Conservation (phyloP, 2,797 vertebrate species). For the Pangasius larnaudii region DNA sequence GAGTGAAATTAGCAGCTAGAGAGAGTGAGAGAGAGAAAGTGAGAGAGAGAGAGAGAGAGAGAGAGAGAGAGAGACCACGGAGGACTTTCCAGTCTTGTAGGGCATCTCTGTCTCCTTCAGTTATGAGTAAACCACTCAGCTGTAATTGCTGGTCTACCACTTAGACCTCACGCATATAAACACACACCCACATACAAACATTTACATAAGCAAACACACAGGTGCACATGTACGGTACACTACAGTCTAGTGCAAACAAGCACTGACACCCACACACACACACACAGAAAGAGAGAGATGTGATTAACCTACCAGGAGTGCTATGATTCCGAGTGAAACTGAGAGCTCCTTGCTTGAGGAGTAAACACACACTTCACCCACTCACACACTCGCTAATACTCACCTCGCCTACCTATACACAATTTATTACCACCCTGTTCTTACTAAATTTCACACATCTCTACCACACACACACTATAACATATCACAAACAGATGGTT, state of each 20-base stretch:
- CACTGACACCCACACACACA: conserved; percentile 9
- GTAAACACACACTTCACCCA: not conserved
- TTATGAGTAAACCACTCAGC: conserved; percentile 65
- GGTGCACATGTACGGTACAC: conserved; percentile 38
- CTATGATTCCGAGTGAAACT: conserved; percentile 63
- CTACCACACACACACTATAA: not conserved
- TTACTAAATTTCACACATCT: not conserved
- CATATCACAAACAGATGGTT: not conserved
- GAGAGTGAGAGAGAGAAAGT: conserved; percentile 23
- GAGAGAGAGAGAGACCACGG: conserved; percentile 31
- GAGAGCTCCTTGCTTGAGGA: conserved; percentile 58
- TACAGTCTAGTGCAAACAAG: conserved; percentile 35
- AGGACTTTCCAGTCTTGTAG: conserved; percentile 37
- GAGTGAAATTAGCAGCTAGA: not conserved
- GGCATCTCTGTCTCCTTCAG: conserved; percentile 66
- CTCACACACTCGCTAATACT: not conserved
- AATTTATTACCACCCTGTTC: not conserved
- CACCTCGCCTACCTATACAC: not conserved
- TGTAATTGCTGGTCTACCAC: conserved; percentile 64
- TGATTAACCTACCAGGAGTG: conserved; percentile 69
- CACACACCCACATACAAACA: conserved; percentile 55
- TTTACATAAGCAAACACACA: conserved; percentile 39
- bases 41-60: conserved; percentile 20
- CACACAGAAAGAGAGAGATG: conserved; percentile 36
- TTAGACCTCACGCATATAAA: conserved; percentile 73